Conservation (phyloP, 2,888 invertebrate species). For the Eutolmus rufibarbis region DNA sequence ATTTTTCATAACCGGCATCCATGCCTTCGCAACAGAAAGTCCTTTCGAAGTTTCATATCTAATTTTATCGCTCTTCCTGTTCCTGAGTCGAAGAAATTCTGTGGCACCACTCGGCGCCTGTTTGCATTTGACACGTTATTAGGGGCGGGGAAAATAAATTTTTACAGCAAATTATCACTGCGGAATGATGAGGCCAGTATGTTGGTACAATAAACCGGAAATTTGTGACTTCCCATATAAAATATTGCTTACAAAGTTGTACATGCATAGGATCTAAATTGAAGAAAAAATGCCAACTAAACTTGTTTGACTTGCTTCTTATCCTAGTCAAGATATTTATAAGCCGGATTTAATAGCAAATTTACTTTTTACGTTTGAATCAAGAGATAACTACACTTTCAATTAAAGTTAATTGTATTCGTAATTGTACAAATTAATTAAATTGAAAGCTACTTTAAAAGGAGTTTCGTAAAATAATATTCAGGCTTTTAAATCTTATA, state of each 20-base stretch:
- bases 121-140: background rate
- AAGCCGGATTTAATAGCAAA: background rate
- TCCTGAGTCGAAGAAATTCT: background rate
- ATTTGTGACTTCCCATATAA: background rate
- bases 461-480: background rate
- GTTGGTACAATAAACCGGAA: background rate
- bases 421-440: background rate
- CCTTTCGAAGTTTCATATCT: background rate
- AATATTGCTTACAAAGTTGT: background rate
- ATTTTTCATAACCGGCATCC: background rate
- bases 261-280: background rate
- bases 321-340: background rate
- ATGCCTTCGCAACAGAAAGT: background rate
- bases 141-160: background rate
- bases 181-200: background rate
- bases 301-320: background rate
- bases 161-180: background rate
- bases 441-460: background rate
- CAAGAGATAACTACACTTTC: background rate
- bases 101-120: background rate
- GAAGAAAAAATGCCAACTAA: background rate
- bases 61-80: background rate
- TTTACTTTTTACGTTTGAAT: background rate
- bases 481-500: background rate
- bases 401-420: background rate